Percentiles rank a stretch among this genome's conserved stretches.
These are phyloP conservation scores for Apeira syringaria DNA, from an alignment of 2,888 invertebrate species.

Conservation along the genomic window DNA sequence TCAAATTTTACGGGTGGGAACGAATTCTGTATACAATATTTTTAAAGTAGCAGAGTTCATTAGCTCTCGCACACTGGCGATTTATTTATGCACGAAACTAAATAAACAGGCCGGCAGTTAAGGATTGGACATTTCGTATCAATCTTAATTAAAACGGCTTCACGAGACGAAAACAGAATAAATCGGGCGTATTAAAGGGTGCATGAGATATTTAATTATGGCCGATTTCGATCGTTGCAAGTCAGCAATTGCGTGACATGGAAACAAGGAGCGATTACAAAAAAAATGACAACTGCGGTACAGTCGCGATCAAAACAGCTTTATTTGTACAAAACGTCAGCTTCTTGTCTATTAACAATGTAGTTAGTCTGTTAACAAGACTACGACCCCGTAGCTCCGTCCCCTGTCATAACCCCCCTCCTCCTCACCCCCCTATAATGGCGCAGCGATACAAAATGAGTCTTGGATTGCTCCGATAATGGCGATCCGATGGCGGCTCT, in stretches of 20 bases:
- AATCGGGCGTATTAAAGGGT: conserved; percentile 73
- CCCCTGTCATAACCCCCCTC: too few relatives aligned
- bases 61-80: conserved; percentile 45
- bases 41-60: conserved; percentile 36
- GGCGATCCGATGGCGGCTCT: too few relatives aligned
- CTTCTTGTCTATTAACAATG: too few relatives aligned
- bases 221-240: conserved; percentile 66
- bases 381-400: too few relatives aligned
- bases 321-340: too few relatives aligned
- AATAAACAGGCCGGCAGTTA: conserved; percentile 37
- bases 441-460: too few relatives aligned
- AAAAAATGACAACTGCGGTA: conserved; percentile 44
- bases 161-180: conserved; percentile 62
- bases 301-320: conserved; percentile 32
- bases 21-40: conserved; percentile 36
- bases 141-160: conserved; percentile 75
- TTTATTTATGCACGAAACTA: conserved; percentile 35
- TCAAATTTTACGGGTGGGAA: conserved; percentile 43
- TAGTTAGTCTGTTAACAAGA: too few relatives aligned
- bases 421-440: too few relatives aligned
- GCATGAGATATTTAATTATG: conserved; percentile 79
- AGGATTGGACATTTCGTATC: conserved; percentile 62
- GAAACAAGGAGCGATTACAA: conserved; percentile 57
- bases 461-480: too few relatives aligned
- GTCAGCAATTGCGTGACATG: conserved; percentile 70